phyloP scores from a whole-genome alignment of 2,888 invertebrate genomes.

The Clunio marinus region DNA sequence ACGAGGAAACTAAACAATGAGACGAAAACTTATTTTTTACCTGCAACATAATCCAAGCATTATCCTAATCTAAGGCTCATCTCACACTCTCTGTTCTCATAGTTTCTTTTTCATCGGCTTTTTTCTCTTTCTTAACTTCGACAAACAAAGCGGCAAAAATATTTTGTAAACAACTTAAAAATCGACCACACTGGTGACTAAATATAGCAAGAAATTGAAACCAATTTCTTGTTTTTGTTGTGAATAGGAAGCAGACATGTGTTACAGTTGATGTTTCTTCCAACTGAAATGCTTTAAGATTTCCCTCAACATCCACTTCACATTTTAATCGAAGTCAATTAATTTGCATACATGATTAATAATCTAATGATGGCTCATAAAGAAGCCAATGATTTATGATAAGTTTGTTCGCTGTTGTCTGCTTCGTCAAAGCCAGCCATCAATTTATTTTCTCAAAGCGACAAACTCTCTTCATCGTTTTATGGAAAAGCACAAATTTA shows the following conservation, averaged over 20 bases:
- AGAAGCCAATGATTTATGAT: slow-evolving; percentile 33
- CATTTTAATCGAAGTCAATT: slow-evolving; percentile 19
- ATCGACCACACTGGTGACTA: slow-evolving; percentile 4
- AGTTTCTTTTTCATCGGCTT: not conserved
- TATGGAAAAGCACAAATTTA: slow-evolving; percentile 9
- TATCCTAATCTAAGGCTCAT: slow-evolving; percentile 36
- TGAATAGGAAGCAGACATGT: slow-evolving; percentile 2
- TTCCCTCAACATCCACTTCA: not conserved
- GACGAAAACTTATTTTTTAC: not conserved
- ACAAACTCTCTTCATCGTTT: not conserved
- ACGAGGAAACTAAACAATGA: slow-evolving; percentile 2
- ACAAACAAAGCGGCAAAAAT: slow-evolving; percentile 32
- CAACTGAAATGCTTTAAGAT: not conserved
- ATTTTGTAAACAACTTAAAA: slow-evolving; percentile 39
- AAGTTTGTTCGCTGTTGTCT: not conserved
- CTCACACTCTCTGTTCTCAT: slow-evolving; percentile 1
- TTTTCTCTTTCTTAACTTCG: slow-evolving; percentile 2
- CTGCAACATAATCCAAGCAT: slow-evolving; percentile 13
- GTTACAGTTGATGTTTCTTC: slow-evolving; percentile 14
- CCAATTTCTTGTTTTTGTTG: slow-evolving; percentile 4
- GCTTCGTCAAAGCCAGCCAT: slow-evolving; percentile 11
- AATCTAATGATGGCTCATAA: slow-evolving; percentile 32
- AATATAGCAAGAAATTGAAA: slow-evolving; percentile 18
- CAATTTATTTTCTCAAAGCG: not conserved
- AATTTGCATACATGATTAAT: slow-evolving; percentile 35